Percentiles rank a stretch among this genome's conserved stretches.
Evolutionary conservation across 1,140 invertebrate genomes (phyloP).

Genomic region (Cephus cinctus): DNA sequence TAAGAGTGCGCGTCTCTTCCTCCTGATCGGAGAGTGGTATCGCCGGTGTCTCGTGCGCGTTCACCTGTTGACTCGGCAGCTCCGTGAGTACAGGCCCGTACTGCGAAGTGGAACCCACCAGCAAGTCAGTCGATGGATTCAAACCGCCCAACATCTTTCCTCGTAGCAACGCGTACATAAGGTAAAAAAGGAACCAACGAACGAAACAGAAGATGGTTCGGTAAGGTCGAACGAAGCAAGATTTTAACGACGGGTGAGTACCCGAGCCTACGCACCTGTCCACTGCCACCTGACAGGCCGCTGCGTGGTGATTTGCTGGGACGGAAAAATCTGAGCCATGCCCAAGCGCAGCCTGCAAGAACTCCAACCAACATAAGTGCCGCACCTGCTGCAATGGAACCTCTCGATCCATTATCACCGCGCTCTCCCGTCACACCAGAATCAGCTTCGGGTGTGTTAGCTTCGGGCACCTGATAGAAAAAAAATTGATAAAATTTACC

Average conservation of each 20-base stretch:
- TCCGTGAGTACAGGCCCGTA: constrained; percentile 56
- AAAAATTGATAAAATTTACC: constrained; percentile 1
- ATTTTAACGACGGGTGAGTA: constrained; percentile 11
- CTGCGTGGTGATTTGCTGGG: constrained; percentile 46
- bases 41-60: constrained; percentile 30
- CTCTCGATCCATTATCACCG: background rate
- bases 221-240: constrained; percentile 22
- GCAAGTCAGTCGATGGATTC: constrained; percentile 58
- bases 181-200: constrained; percentile 41
- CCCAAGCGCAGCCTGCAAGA: constrained; percentile 37
- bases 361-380: constrained; percentile 43
- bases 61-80: constrained; percentile 43
- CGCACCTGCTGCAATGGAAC: constrained; percentile 41
- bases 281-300: constrained; percentile 45
- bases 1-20: constrained; percentile 51
- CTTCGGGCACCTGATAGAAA: too few relatives aligned
- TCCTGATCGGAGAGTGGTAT: constrained; percentile 52
- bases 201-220: constrained; percentile 15
- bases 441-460: constrained; percentile 13
- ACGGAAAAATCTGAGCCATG: constrained; percentile 44
- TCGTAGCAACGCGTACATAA: constrained; percentile 52
- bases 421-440: background rate
- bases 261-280: constrained; percentile 42
- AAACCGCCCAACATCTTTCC: constrained; percentile 58
- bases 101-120: constrained; percentile 58